Percentiles rank a stretch among this genome's conserved stretches.
These are phyloP conservation scores for Ardeotis arabs DNA, from an alignment of 2,113 vertebrate genomes.

Conservation along the genomic window DNA sequence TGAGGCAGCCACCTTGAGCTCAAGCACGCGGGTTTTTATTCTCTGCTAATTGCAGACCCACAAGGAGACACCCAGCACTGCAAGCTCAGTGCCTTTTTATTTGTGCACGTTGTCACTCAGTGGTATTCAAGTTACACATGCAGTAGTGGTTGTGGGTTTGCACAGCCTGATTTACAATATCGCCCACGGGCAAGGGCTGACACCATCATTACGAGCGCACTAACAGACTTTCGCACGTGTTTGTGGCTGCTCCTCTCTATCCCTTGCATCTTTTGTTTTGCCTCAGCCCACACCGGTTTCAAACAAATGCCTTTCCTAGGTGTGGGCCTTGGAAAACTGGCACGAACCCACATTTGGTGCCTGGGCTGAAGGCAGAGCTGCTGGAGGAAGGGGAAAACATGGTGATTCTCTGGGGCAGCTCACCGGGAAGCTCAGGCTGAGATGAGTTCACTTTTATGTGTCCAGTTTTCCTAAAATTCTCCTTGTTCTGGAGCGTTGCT, in stretches of 20 bases:
- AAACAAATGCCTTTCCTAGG: neutral
- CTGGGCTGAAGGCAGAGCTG: neutral
- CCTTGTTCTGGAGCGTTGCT: neutral
- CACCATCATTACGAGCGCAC: neutral
- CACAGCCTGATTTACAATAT: neutral
- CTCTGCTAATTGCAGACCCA: neutral
- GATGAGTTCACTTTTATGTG: neutral
- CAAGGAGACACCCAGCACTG: neutral
- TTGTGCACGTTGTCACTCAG: neutral
- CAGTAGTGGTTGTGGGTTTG: neutral
- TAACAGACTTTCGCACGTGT: neutral
- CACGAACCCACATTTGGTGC: accelerated
- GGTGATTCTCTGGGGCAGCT: neutral
- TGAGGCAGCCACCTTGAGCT: neutral
- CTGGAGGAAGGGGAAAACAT: neutral
- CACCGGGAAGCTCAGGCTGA: neutral
- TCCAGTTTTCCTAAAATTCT: neutral
- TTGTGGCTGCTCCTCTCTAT: neutral
- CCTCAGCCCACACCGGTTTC: neutral
- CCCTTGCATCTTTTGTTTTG: neutral
- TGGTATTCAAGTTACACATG: accelerated
- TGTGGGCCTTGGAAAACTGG: neutral
- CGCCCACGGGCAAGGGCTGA: neutral
- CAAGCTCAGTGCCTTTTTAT: neutral
- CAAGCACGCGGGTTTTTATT: neutral